These are phyloP conservation scores for Sterna hirundo DNA, from an alignment of 2,113 vertebrate genomes.

Conservation along the genomic window DNA sequence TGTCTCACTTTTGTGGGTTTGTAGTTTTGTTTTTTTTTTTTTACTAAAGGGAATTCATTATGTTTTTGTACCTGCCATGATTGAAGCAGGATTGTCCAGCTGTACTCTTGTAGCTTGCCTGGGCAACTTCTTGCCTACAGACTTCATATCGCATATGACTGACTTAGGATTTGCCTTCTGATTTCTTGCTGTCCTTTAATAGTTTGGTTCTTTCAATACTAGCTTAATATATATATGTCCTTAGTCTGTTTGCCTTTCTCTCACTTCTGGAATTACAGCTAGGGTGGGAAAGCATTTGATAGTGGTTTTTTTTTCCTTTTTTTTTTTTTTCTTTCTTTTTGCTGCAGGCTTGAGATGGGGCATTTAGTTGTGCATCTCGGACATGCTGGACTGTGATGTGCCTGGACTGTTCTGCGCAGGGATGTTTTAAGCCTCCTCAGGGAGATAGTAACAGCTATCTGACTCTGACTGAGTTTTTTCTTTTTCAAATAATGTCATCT, in stretches of 20 bases:
- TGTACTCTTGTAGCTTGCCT: background rate
- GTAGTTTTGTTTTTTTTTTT: too few species aligned
- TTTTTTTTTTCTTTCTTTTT: background rate
- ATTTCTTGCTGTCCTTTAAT: background rate
- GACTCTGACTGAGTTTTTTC: too few species aligned
- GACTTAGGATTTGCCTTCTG: background rate
- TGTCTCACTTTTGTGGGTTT: background rate
- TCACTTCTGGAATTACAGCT: background rate
- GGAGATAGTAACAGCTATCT: background rate
- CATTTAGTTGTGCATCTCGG: background rate
- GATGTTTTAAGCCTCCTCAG: background rate
- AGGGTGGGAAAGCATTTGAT: background rate
- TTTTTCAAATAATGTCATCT: background rate
- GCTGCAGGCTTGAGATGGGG: background rate
- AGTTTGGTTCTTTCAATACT: background rate
- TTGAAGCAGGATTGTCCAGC: background rate
- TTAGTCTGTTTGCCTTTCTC: background rate
- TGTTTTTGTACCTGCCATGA: background rate
- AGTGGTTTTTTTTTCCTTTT: rapidly evolving
- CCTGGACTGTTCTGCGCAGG: background rate
- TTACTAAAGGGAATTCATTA: background rate
- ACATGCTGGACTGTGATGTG: background rate
- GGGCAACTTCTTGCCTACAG: background rate
- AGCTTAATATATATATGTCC: background rate
- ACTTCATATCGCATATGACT: background rate